These are phyloP conservation scores for Pammene fasciana DNA, from an alignment of 2,888 invertebrate species.

Conservation along the genomic window DNA sequence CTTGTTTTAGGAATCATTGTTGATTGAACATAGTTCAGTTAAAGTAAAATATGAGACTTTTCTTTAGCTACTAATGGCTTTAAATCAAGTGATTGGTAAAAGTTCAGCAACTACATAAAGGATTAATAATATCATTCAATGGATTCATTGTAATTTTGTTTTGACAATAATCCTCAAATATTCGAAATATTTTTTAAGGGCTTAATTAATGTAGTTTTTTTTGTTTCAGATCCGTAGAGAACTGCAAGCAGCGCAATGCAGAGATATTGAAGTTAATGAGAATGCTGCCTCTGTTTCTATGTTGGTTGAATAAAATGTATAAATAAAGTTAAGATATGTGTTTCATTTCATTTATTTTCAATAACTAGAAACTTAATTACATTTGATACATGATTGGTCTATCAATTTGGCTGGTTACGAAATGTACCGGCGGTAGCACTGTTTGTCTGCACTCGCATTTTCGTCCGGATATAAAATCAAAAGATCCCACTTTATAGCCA, in stretches of 20 bases:
- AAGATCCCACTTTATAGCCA: slow-evolving; percentile 84
- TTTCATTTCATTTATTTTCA: slow-evolving; percentile 13
- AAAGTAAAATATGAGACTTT: too few species aligned
- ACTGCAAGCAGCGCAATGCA: slow-evolving; percentile 90
- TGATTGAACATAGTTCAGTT: too few species aligned
- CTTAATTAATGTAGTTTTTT: neutral
- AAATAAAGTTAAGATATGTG: slow-evolving; percentile 28
- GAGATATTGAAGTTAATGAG: slow-evolving; percentile 86
- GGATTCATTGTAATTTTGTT: too few species aligned
- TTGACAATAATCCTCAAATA: too few species aligned
- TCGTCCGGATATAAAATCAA: slow-evolving; percentile 86
- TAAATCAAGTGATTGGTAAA: too few species aligned
- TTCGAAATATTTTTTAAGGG: too few species aligned
- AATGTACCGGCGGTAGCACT: slow-evolving; percentile 84
- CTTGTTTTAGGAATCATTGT: too few species aligned
- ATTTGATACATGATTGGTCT: slow-evolving; percentile 55
- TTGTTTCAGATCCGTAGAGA: slow-evolving; percentile 90
- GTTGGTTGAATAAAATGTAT: slow-evolving; percentile 65
- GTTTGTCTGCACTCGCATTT: slow-evolving; percentile 84
- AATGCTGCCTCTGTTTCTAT: slow-evolving; percentile 55
- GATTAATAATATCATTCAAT: too few species aligned
- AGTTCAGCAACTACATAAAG: too few species aligned
- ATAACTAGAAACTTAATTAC: neutral
- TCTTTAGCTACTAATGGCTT: too few species aligned
- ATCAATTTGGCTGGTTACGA: slow-evolving; percentile 86